These are phyloP conservation scores for Neomonachus schauinslandi DNA, from an alignment of 2,113 vertebrate genomes.

Conservation along the genomic window DNA sequence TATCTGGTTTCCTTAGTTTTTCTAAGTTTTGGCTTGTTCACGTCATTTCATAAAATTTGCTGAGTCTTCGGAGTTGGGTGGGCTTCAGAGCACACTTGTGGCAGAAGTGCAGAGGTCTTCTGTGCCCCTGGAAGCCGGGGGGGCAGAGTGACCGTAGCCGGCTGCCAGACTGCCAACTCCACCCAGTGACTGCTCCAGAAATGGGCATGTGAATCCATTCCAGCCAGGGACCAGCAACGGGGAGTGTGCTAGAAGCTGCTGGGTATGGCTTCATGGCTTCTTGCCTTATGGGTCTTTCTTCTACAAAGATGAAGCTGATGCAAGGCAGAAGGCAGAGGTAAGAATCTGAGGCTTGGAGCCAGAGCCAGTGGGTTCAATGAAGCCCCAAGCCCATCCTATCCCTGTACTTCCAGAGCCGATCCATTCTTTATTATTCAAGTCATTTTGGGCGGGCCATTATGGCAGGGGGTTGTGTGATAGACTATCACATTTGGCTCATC, in stretches of 20 bases:
- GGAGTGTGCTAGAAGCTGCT: neutral
- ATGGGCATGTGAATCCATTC: neutral
- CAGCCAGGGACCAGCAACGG: neutral
- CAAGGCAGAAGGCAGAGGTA: neutral
- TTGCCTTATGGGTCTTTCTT: neutral
- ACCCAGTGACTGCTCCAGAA: neutral
- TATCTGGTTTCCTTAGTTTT: neutral
- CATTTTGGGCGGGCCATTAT: neutral
- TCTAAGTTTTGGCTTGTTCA: neutral
- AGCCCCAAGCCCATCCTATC: accelerated
- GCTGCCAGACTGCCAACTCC: neutral
- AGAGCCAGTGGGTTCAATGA: neutral
- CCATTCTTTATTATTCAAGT: neutral
- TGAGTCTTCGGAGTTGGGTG: neutral
- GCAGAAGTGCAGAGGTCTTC: accelerated
- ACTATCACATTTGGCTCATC: neutral
- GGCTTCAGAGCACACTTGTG: no score
- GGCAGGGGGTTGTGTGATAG: no score
- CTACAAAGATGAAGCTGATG: neutral
- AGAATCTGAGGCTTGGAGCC: neutral
- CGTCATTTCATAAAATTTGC: neutral
- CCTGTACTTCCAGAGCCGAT: neutral
- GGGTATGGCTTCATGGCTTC: accelerated
- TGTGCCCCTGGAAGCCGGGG: no score
- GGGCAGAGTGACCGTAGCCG: neutral